Evolutionary conservation across 2,797 vertebrate genomes (phyloP).

Genomic region (Artibeus lituratus): DNA sequence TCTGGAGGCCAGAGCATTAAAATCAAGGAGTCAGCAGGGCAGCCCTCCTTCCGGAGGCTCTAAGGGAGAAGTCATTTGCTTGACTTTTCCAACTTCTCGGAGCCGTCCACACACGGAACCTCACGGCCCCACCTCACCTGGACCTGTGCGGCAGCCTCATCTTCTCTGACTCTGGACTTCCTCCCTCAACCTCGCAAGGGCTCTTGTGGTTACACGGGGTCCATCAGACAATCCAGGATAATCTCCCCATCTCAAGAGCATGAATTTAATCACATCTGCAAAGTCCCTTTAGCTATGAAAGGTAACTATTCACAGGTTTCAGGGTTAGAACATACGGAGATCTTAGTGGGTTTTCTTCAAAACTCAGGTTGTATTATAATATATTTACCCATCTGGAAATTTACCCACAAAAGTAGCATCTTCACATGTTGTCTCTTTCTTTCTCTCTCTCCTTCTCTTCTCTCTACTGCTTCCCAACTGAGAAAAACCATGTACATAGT

Average conservation of each 20-base stretch:
- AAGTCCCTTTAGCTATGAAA: background rate
- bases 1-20: background rate
- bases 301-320: background rate
- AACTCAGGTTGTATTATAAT: background rate
- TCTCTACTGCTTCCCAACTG: background rate
- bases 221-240: background rate
- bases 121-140: background rate
- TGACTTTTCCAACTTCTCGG: background rate
- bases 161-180: background rate
- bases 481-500: background rate
- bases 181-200: background rate
- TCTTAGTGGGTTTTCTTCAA: background rate
- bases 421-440: background rate
- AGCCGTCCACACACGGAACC: background rate
- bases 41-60: background rate
- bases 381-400: slow-evolving; percentile 1
- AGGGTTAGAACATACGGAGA: background rate
- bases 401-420: background rate
- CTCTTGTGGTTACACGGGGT: background rate
- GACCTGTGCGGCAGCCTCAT: background rate
- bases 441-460: background rate
- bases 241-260: background rate
- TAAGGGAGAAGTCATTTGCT: rapidly evolving
- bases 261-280: background rate
- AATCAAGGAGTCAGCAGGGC: background rate